Evolutionary conservation across 2,888 invertebrate genomes (phyloP).

Genomic region (Hedya salicella): DNA sequence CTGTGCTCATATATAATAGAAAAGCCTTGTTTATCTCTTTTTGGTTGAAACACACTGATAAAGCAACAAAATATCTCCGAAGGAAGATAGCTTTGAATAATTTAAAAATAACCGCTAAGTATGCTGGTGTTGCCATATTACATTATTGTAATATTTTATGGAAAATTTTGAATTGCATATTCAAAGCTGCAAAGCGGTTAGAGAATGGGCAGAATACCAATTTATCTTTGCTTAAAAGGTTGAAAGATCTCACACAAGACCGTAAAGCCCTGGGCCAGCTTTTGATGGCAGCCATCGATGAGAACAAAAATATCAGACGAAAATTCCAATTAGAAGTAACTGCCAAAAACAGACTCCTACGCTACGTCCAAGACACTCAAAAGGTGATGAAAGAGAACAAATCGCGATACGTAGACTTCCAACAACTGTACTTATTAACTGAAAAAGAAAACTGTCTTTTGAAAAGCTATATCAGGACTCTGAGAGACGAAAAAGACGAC

Average conservation of each 20-base stretch:
- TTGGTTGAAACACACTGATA: constrained; percentile 47
- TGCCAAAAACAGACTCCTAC: constrained; percentile 65
- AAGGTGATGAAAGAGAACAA: constrained; percentile 67
- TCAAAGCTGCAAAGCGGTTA: constrained; percentile 11
- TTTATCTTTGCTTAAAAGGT: constrained; percentile 60
- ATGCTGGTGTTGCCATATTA: constrained; percentile 47
- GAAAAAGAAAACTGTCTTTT: constrained; percentile 73
- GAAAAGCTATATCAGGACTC: constrained; percentile 63
- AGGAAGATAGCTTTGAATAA: neutral
- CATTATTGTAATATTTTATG: constrained; percentile 48
- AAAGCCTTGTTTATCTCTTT: constrained; percentile 58
- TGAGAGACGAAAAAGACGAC: constrained; percentile 65
- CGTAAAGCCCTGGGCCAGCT: constrained; percentile 64
- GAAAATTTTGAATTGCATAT: constrained; percentile 42
- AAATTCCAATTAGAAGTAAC: constrained; percentile 65
- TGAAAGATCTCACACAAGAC: constrained; percentile 65
- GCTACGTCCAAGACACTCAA: constrained; percentile 64
- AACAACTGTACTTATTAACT: constrained; percentile 69
- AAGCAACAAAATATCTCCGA: constrained; percentile 39
- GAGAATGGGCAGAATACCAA: constrained; percentile 51
- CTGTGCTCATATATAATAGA: constrained; percentile 60
- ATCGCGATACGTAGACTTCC: constrained; percentile 65
- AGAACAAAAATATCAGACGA: constrained; percentile 70
- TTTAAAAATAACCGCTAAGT: constrained; percentile 54
- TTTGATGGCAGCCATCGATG: constrained; percentile 64